Conservation (phyloP, 2,113 vertebrate genomes). For the Hiodon tergisus region DNA sequence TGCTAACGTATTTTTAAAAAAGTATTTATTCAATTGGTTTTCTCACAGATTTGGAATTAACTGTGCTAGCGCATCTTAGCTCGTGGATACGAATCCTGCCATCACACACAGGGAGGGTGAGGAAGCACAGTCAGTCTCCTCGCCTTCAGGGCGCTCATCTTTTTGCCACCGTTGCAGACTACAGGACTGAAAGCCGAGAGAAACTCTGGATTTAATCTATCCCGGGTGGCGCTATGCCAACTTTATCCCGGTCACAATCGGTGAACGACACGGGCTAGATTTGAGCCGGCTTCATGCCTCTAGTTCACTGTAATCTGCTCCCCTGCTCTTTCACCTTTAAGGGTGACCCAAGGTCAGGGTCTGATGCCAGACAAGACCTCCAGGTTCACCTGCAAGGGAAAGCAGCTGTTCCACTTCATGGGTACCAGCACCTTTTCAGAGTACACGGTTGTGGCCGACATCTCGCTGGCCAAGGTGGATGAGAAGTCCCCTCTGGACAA, state of each 20-base stretch:
- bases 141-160: no score
- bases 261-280: background rate
- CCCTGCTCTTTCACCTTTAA: slow-evolving; percentile 23
- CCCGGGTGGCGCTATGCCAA: no score
- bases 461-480: slow-evolving; percentile 67
- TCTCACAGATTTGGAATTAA: background rate
- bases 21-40: background rate
- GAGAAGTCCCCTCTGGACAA: slow-evolving; percentile 62
- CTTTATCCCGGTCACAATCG: no score
- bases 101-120: no score
- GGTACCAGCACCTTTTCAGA: slow-evolving; percentile 75
- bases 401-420: slow-evolving; percentile 68
- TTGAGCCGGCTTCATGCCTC: background rate
- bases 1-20: background rate
- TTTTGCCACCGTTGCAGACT: no score
- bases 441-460: slow-evolving; percentile 72
- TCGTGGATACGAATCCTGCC: background rate
- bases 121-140: no score
- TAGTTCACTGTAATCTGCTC: background rate
- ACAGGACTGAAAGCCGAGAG: no score
- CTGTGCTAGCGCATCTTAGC: background rate
- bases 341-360: slow-evolving; percentile 64
- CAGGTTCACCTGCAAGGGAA: slow-evolving; percentile 72
- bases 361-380: slow-evolving; percentile 84
- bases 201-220: no score